Evolutionary conservation across 2,888 invertebrate species (phyloP).

Genomic region (Nasonia oneida): DNA sequence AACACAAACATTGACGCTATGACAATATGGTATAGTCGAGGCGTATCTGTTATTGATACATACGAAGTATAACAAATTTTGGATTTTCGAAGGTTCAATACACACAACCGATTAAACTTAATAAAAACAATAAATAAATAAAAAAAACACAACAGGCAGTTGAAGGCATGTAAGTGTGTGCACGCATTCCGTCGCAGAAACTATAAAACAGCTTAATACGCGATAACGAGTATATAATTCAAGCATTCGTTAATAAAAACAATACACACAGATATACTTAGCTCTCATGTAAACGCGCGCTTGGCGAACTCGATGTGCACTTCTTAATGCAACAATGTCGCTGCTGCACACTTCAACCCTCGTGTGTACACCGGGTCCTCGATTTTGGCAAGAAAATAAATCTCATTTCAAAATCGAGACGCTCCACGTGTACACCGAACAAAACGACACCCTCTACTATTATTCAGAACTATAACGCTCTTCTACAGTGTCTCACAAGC

Average conservation of each 20-base stretch:
- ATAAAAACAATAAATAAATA: constrained; percentile 19
- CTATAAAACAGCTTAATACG: background rate
- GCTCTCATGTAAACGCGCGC: constrained; percentile 2
- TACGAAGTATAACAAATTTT: constrained; percentile 11
- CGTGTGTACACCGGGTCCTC: constrained; percentile 7
- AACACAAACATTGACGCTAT: constrained; percentile 57
- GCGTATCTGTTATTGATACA: constrained; percentile 25
- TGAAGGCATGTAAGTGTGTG: constrained; percentile 55
- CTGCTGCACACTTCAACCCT: constrained; percentile 54
- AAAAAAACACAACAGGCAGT: constrained; percentile 10
- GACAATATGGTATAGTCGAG: constrained; percentile 57
- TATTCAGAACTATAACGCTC: too few species aligned
- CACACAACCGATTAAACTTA: background rate
- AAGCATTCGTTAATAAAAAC: constrained; percentile 14
- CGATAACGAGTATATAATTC: background rate
- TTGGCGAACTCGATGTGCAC: constrained; percentile 53
- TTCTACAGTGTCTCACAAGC: background rate
- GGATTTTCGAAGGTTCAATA: constrained; percentile 60
- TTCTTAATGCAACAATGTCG: constrained; percentile 59
- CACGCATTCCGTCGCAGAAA: constrained; percentile 52
- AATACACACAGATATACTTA: background rate
- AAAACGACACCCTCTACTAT: too few species aligned
- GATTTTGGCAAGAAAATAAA: constrained; percentile 34
- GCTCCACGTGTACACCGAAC: too few species aligned
- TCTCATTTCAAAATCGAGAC: too few species aligned